Evolutionary conservation across 2,113 vertebrate genomes (phyloP), one percentile per base, ranked within the genome.

Genomic region (Campylomormyrus numenius): DNA sequence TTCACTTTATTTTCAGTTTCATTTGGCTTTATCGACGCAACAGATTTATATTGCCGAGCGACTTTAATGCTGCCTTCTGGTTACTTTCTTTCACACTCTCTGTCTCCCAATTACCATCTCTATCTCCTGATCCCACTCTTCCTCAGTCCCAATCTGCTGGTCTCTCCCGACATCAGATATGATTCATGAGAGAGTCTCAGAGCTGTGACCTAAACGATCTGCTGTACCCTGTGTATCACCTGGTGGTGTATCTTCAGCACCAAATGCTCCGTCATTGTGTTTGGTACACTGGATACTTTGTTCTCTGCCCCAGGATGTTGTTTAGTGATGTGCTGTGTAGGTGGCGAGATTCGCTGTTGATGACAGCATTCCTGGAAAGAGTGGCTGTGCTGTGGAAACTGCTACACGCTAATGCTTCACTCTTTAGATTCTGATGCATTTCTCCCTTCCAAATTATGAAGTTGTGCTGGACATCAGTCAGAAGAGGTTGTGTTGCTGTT

Each of bases 401-500:
- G 49, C 35, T n/a, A 24, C 7, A 66, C 35, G 21, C 8, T 24
- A n/a, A 17, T 13, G 39, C 87, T 46, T 66, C 19, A 39, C 13
- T 17, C 49, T 70, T 50, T 48, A 53, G 3, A 49, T 74, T 5
- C 45, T 92, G 90, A 91, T 58, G 85, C 46, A 42, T 50, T 90
- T 90, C 91, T 91, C 89, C 88, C 39, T 27, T 70, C 89, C 90
- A 89, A 89, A 91, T 93, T 92, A 91, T 92, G 89, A 89, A 90
- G 93, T 89, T 91, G 88, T 88, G 70, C 89, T 88, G 89, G 88
- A 92, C 89, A 89, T 56, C 53, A 90, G 89, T 88, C 89, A 85
- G 88, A 91, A 92, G 92, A 90, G 88, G 87, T 92, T 94, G 91
- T 93, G 93, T 94, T 93, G 91, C 66, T 58, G 88, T 90, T 95